phyloP scores from a whole-genome alignment of 2,113 vertebrate species.

The Indicator maculatus region DNA sequence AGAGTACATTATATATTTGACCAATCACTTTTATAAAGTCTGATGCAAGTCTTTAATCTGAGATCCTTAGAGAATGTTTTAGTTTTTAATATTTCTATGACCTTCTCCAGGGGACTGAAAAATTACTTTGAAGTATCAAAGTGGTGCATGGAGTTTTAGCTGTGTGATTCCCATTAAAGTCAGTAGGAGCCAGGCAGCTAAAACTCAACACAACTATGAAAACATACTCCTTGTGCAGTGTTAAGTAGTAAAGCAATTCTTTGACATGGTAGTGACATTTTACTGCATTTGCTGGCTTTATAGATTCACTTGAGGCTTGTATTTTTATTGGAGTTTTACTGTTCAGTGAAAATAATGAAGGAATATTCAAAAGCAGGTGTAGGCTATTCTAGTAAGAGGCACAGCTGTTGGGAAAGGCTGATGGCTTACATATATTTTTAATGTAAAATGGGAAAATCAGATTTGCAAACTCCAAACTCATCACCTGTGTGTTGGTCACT shows the following conservation, averaged over 20 bases:
- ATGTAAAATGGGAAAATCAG: not conserved
- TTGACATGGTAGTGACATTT: slow-evolving; percentile 63
- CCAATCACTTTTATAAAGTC: slow-evolving; percentile 81
- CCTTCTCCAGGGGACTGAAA: slow-evolving; percentile 78
- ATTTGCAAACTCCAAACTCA: not conserved
- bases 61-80: slow-evolving; percentile 79
- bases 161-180: slow-evolving; percentile 82
- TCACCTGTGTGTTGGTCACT: not conserved
- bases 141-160: slow-evolving; percentile 80
- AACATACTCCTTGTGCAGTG: slow-evolving; percentile 77
- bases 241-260: slow-evolving; percentile 75
- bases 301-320: slow-evolving; percentile 68
- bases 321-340: slow-evolving; percentile 71
- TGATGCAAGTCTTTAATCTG: slow-evolving; percentile 79
- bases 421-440: slow-evolving; percentile 34
- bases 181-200: slow-evolving; percentile 79
- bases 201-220: slow-evolving; percentile 77
- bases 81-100: slow-evolving; percentile 84
- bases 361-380: slow-evolving; percentile 49
- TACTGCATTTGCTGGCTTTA: slow-evolving; percentile 68
- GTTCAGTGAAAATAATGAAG: slow-evolving; percentile 61
- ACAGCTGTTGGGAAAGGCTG: slow-evolving; percentile 42
- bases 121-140: slow-evolving; percentile 83
- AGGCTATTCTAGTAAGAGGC: slow-evolving; percentile 55
- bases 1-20: slow-evolving; percentile 76